Evolutionary conservation across 2,888 invertebrate species (phyloP), one percentile per base, ranked within the genome.

Genomic region (Peribatodes rhomboidaria): DNA sequence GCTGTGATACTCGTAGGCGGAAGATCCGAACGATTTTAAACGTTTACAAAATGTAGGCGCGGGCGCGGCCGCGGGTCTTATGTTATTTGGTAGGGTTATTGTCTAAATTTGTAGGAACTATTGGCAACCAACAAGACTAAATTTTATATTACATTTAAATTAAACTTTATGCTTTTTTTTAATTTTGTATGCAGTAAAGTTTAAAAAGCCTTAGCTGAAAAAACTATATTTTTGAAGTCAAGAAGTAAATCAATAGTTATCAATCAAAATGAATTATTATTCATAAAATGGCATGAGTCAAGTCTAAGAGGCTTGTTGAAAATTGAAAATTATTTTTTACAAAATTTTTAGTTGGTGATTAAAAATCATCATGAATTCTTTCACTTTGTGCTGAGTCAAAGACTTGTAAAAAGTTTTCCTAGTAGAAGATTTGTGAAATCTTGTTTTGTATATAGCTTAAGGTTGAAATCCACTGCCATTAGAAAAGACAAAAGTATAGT

Each of bases 1-100:
- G 87, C 91, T 91, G 91, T 91, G 91, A 91, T 91, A 91, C 87
- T 78, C 80, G 80, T 81, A 83, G 84, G 83, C 83, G 83, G 79
- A 83, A 77, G 78, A 79, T 80, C 80, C 79, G 81, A 81, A 75
- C 75, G 76, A 79, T 79, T 80, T 77, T 77, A 77, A 81, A 80
- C 71, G 77, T 79, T 72, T 59, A 68, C 33, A 61, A 64, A 69
- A 70, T 49, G 73, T 70, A 67, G 75, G 70, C 67, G 31, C 33
- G 57, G 57, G 31, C 72, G 69, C 73, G 75, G 74, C 74, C 72
- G 78, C 75, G 72, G 73, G 58, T 62, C 50, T 68, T 68, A 52
- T 65, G 59, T 69, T 70, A 68, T 77, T 74, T 68, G 68, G 66
- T 80, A 79, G 71, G 67, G 67, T 72, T 74, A 70, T 50, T 50